Percentiles rank a stretch among this genome's conserved stretches.
These are phyloP conservation scores for Apostichopus leukothele DNA, from an alignment of 53 echinoderm and acorn worm genomes.

Conservation along the genomic window DNA sequence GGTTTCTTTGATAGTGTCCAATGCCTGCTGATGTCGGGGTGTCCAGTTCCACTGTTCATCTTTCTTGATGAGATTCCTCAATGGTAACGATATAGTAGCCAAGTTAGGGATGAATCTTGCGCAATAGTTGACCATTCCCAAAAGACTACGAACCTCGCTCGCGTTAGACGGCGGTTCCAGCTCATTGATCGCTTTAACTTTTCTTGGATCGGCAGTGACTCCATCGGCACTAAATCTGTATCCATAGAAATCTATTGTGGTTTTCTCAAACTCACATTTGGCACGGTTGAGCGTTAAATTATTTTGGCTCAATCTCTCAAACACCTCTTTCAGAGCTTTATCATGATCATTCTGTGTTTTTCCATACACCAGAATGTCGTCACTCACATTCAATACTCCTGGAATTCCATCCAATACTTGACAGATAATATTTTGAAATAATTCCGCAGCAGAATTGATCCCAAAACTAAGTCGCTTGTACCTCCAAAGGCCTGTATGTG, in stretches of 20 bases:
- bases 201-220: slow-evolving; percentile 50
- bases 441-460: slow-evolving; percentile 61
- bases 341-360: slow-evolving; percentile 32
- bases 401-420: slow-evolving; percentile 51
- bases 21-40: slow-evolving; percentile 43
- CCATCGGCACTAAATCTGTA: slow-evolving; percentile 44
- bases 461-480: slow-evolving; percentile 77
- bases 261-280: slow-evolving; percentile 42
- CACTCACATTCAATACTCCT: slow-evolving; percentile 55
- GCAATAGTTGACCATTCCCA: slow-evolving; percentile 68
- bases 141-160: slow-evolving; percentile 58
- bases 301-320: slow-evolving; percentile 17
- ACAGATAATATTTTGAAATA: slow-evolving; percentile 70
- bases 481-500: slow-evolving; percentile 67
- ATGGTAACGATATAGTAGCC: slow-evolving; percentile 55
- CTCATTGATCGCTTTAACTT: slow-evolving; percentile 45
- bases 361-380: slow-evolving; percentile 55
- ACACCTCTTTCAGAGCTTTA: slow-evolving; percentile 30
- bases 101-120: slow-evolving; percentile 64
- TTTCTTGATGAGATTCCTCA: slow-evolving; percentile 48
- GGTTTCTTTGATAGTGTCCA: slow-evolving; percentile 44
- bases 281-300: slow-evolving; percentile 1
- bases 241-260: slow-evolving; percentile 40
- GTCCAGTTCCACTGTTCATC: slow-evolving; percentile 54
- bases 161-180: slow-evolving; percentile 10